Percentiles rank a stretch among this genome's conserved stretches.
Conservation (phyloP, 2,797 vertebrate genomes). For the Enteromius unitaeniatus region DNA sequence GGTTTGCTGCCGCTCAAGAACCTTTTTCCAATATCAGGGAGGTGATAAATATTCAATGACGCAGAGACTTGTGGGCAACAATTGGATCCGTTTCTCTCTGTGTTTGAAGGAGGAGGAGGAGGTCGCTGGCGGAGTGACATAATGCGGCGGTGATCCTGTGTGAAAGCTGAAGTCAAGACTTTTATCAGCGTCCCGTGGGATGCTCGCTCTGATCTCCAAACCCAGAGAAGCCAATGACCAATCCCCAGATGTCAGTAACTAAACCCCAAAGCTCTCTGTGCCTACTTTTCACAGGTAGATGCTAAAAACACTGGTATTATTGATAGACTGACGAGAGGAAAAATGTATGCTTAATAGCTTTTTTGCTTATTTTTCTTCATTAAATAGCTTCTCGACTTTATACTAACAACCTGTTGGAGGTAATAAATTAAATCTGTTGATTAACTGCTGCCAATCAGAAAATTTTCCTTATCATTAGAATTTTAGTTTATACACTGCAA, state of each 20-base stretch:
- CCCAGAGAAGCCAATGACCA: conserved; percentile 67
- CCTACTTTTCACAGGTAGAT: background rate
- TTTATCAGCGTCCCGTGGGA: conserved; percentile 73
- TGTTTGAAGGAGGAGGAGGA: conserved; percentile 72
- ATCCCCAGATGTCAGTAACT: conserved; percentile 27
- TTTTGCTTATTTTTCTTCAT: background rate
- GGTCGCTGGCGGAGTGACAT: conserved; percentile 66
- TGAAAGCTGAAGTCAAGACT: conserved; percentile 68
- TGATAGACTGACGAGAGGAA: background rate
- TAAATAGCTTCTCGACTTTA: background rate
- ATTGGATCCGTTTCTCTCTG: conserved; percentile 72
- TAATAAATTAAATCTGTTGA: background rate
- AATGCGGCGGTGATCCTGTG: conserved; percentile 71
- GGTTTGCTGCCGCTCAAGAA: conserved; percentile 72
- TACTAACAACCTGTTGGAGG: background rate
- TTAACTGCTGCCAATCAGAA: background rate
- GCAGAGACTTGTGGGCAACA: conserved; percentile 77
- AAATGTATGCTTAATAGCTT: background rate
- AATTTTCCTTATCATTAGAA: too few species aligned
- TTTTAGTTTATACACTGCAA: too few species aligned
- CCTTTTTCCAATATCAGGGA: conserved; percentile 78
- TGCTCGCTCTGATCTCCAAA: conserved; percentile 77
- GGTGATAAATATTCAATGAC: conserved; percentile 84
- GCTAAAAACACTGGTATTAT: background rate
- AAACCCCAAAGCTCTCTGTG: background rate